Evolutionary conservation across 64 coral and sea anemone genomes (phyloP).

Genomic region (Actinia equina): DNA sequence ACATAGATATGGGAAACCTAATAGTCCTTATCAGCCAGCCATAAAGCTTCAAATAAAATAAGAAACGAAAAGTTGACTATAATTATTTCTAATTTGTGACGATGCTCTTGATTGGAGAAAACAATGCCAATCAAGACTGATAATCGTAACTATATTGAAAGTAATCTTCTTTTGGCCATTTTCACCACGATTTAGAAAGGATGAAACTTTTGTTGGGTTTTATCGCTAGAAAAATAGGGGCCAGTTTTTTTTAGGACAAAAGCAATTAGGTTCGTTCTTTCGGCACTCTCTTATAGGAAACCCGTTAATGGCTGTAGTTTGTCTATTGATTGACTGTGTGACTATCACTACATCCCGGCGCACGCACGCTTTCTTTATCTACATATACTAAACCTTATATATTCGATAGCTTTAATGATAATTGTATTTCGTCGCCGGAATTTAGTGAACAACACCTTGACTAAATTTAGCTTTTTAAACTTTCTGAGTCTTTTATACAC

Average conservation of each 20-base stretch:
- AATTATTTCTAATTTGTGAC: conserved; percentile 15
- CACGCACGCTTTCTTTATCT: background rate
- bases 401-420: too few relatives aligned
- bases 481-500: too few relatives aligned
- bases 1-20: conserved; percentile 22
- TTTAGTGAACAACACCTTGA: too few relatives aligned
- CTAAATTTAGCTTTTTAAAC: too few relatives aligned
- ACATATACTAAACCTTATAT: background rate
- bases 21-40: conserved; percentile 3
- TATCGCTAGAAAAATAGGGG: conserved; percentile 12
- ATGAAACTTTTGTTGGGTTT: conserved; percentile 5
- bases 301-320: conserved; percentile 17
- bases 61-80: background rate
- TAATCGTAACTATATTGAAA: conserved; percentile 4
- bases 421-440: too few relatives aligned
- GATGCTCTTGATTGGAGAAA: conserved; percentile 10
- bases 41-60: conserved; percentile 7
- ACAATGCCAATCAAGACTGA: conserved; percentile 19
- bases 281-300: background rate
- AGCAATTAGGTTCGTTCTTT: background rate
- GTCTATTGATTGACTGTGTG: conserved; percentile 1
- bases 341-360: background rate
- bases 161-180: background rate
- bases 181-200: background rate
- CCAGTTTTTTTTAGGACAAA: background rate